phyloP scores from a whole-genome alignment of 2,888 invertebrate genomes.

The Ochropacha duplaris region DNA sequence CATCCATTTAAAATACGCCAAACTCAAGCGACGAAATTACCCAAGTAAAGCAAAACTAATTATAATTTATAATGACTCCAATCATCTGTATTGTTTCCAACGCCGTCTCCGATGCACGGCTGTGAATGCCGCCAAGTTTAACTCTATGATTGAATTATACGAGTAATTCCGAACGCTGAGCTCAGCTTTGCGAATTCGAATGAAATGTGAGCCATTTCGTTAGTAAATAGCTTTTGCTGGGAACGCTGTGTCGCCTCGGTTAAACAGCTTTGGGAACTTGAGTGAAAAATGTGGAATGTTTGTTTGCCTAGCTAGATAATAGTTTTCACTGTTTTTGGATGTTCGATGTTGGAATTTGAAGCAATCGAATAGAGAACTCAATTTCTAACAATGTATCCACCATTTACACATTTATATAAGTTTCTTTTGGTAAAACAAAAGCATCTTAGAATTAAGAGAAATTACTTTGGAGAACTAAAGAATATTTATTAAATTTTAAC shows the following conservation, averaged over 20 bases:
- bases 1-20: conserved; percentile 2
- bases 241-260: conserved; percentile 10
- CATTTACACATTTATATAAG: too few species aligned
- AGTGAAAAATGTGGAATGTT: background rate
- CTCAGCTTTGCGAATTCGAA: conserved; percentile 34
- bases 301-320: background rate
- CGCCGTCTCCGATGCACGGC: conserved; percentile 4
- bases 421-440: too few species aligned
- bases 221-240: conserved; percentile 27
- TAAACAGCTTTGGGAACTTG: background rate
- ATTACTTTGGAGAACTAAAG: too few species aligned
- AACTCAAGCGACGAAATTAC: conserved; percentile 16
- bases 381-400: background rate
- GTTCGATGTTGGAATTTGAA: too few species aligned
- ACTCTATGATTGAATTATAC: conserved; percentile 42
- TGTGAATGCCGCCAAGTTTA: conserved; percentile 19
- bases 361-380: too few species aligned
- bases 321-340: background rate
- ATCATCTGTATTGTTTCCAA: conserved; percentile 28
- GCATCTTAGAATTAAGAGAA: too few species aligned
- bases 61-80: conserved; percentile 31
- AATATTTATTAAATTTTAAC: too few species aligned
- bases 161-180: conserved; percentile 28
- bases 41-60: conserved; percentile 21
- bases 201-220: conserved; percentile 44